Conservation (phyloP, 2,797 vertebrate species). For the Alectoris magna region DNA sequence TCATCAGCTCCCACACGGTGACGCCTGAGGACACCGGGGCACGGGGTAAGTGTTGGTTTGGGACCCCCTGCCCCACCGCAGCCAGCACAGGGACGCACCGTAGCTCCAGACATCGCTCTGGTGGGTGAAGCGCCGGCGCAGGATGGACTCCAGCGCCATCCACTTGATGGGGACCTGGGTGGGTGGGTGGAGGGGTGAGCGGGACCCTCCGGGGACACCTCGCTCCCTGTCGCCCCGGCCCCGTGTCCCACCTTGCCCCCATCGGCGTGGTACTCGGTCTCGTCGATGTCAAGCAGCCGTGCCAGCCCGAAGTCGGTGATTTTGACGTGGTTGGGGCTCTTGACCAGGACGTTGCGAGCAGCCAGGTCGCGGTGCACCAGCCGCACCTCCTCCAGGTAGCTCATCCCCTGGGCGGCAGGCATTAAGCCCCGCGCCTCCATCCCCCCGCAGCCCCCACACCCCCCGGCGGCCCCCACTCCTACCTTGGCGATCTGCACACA, state of each 20-base stretch:
- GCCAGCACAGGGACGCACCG: constrained; percentile 66
- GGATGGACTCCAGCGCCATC: constrained; percentile 98
- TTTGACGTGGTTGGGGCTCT: constrained; percentile 96
- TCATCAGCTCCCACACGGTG: constrained; percentile 99
- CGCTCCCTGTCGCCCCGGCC: neutral
- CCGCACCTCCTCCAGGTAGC: constrained; percentile 93
- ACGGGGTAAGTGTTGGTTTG: neutral
- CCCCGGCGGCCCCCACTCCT: neutral
- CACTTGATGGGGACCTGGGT: constrained; percentile 98
- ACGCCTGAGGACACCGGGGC: constrained; percentile 80
- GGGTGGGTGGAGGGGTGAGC: neutral
- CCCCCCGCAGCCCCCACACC: accelerated
- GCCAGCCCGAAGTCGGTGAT: constrained; percentile 98
- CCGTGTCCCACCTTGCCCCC: constrained; percentile 88
- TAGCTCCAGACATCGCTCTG: constrained; percentile 99
- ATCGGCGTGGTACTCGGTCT: constrained; percentile 96
- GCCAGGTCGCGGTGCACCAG: constrained; percentile 96
- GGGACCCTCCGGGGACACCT: accelerated
- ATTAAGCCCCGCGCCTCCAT: accelerated
- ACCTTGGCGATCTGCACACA: constrained; percentile 99
- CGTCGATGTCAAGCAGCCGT: constrained; percentile 93
- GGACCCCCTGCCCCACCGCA: accelerated
- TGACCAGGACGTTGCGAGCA: constrained; percentile 95
- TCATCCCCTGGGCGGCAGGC: constrained; percentile 74
- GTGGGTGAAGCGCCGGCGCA: constrained; percentile 95